Conservation (phyloP, 2,797 vertebrate species). For the Tiaroga cobitis region DNA sequence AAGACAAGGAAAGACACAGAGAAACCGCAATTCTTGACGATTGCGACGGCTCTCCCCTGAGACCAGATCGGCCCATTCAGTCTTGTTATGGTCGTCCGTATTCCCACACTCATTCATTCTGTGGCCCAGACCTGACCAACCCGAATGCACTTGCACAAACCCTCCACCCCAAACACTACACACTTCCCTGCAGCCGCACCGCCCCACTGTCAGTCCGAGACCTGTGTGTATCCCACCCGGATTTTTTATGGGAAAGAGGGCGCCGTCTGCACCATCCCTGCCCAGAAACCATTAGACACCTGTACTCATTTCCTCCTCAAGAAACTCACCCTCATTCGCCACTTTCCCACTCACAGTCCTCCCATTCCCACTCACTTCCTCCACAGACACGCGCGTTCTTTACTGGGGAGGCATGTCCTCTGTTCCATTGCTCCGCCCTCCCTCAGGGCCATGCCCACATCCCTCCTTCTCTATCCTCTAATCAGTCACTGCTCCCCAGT, state of each 20-base stretch:
- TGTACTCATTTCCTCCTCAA: slow-evolving; percentile 69
- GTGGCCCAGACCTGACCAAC: slow-evolving; percentile 49
- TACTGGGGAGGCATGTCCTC: slow-evolving; percentile 71
- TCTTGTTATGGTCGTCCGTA: slow-evolving; percentile 56
- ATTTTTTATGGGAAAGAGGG: slow-evolving; percentile 65
- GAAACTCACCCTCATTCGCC: slow-evolving; percentile 23
- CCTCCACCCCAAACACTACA: slow-evolving; percentile 76
- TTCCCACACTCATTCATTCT: slow-evolving; percentile 46
- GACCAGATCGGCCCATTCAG: slow-evolving; percentile 57
- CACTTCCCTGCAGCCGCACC: slow-evolving; percentile 72
- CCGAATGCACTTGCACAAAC: slow-evolving; percentile 49
- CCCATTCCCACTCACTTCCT: slow-evolving; percentile 77
- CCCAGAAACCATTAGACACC: slow-evolving; percentile 62
- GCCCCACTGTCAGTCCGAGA: slow-evolving; percentile 69
- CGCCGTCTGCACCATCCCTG: slow-evolving; percentile 53
- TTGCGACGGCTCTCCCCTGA: slow-evolving; percentile 61
- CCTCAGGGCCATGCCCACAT: slow-evolving; percentile 45
- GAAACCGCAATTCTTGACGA: slow-evolving; percentile 90
- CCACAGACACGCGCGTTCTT: slow-evolving; percentile 69
- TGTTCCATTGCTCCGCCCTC: slow-evolving; percentile 73
- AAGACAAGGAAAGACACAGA: slow-evolving; percentile 67
- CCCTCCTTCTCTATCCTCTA: slow-evolving; percentile 67
- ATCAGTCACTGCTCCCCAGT: slow-evolving; percentile 70
- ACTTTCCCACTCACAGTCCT: slow-evolving; percentile 53
- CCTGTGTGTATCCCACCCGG: slow-evolving; percentile 64